Conservation (phyloP, 2,888 invertebrate species). For the Callosobruchus maculatus region DNA sequence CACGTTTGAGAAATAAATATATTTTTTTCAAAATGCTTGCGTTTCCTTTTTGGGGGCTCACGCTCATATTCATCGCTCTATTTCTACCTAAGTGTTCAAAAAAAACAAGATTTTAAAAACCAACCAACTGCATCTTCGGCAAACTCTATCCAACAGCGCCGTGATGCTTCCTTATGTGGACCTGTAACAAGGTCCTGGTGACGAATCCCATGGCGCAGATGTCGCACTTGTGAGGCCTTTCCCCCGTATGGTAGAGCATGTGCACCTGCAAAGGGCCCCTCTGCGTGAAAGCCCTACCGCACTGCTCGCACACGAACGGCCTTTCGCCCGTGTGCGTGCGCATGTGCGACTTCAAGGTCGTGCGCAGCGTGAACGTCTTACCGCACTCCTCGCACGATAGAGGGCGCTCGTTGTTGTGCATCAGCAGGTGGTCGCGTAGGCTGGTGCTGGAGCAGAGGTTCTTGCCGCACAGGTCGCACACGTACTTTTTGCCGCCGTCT, state of each 20-base stretch:
- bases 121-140: too few relatives aligned
- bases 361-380: slow-evolving; percentile 55
- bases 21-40: too few relatives aligned
- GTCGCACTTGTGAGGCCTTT: slow-evolving; percentile 23
- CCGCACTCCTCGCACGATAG: slow-evolving; percentile 54
- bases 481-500: slow-evolving; percentile 24
- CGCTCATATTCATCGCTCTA: too few relatives aligned
- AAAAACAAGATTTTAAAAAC: too few relatives aligned
- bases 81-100: too few relatives aligned
- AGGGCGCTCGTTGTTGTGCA: slow-evolving; percentile 46
- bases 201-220: slow-evolving; percentile 30
- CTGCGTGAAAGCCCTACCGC: slow-evolving; percentile 46
- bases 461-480: slow-evolving; percentile 54
- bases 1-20: too few relatives aligned
- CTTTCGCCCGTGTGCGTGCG: slow-evolving; percentile 48
- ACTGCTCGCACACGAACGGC: slow-evolving; percentile 18
- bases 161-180: slow-evolving; percentile 41
- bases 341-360: slow-evolving; percentile 44
- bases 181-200: slow-evolving; percentile 25
- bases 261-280: slow-evolving; percentile 53
- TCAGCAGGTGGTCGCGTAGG: slow-evolving; percentile 33
- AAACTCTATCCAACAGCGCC: slow-evolving; percentile 3
- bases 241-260: slow-evolving; percentile 22
- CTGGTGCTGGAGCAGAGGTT: slow-evolving; percentile 45
- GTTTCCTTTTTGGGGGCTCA: too few relatives aligned